phyloP scores from a whole-genome alignment of 2,797 vertebrate species.

The Cyclopterus lumpus region DNA sequence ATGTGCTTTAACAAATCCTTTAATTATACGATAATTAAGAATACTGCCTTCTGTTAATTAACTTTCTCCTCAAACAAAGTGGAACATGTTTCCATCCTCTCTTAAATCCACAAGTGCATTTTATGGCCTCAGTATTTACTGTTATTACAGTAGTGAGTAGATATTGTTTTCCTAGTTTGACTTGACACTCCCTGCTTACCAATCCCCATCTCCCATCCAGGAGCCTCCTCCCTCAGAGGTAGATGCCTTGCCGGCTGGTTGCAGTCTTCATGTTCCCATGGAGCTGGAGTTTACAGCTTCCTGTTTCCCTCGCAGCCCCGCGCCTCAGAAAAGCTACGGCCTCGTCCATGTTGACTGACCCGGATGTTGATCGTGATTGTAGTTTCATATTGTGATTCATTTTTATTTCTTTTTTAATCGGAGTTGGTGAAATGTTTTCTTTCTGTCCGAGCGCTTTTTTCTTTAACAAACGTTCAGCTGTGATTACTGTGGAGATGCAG shows the following conservation, averaged over 20 bases:
- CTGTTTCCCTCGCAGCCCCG: conserved; percentile 65
- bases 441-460: not conserved
- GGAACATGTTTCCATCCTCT: not conserved
- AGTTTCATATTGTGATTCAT: conserved; percentile 15
- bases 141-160: not conserved
- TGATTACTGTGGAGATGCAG: not conserved
- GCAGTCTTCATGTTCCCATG: conserved; percentile 80
- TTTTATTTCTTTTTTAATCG: conserved; percentile 9
- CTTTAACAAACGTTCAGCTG: not conserved
- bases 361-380: not conserved
- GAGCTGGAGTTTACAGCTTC: conserved; percentile 76
- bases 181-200: conserved; percentile 17
- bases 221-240: conserved; percentile 43
- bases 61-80: not conserved
- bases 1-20: not conserved
- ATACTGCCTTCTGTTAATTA: not conserved
- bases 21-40: not conserved
- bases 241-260: conserved; percentile 62
- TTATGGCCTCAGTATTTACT: not conserved
- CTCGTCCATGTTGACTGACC: conserved; percentile 65
- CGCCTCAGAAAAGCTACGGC: conserved; percentile 56
- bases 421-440: not conserved
- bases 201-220: conserved; percentile 50
- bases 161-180: not conserved
- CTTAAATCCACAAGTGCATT: not conserved